Evolutionary conservation across 2,797 vertebrate species (phyloP), one percentile per base, ranked within the genome.

Genomic region (Semaprochilodus insignis): DNA sequence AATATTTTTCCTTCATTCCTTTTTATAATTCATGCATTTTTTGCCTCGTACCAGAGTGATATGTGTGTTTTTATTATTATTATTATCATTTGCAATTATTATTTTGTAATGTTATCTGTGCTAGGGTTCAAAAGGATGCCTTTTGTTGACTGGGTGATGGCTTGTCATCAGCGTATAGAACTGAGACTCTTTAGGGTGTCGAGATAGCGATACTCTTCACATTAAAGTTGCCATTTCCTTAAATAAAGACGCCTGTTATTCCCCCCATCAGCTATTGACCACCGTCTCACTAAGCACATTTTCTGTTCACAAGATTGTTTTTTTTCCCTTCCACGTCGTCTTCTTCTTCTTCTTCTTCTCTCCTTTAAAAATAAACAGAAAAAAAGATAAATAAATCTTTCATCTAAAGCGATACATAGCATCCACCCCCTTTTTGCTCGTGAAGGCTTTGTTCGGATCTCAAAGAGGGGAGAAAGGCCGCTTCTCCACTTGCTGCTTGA

Each of bases 401-500:
- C 94, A 97, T 96, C 95, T 96, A 95, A 96, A 96, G 91, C 88
- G 97, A 95, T 96, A 96, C 96, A 94, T 93, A 95, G 95, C 96
- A 97, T 97, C 96, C 96, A 96, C 97, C 96, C 65, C 91, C 92
- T 89, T 88, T 90, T 92, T 82, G 91, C 93, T 96, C 94, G 92
- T 94, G 88, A 96, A 77, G 96, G 96, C 96, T 99, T 97, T 98
- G 94, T 96, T 93, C 89, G 88, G 89, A 88, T 91, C 91, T 94
- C 93, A 94, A 84, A 94, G 91, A 92, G 90, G 88, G 91, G 91
- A 97, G 96, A 97, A 97, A 96, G 96, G 92, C 96, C 96, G 97
- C 95, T 97, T 97, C 97, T 98, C 96, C 97, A 95, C 97, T 97
- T 97, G 97, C 97, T 97, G 96, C 98, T 99, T 98, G 97, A 99